These are phyloP conservation scores for Eumaeus atala DNA, from an alignment of 1,140 invertebrate species.

Conservation along the genomic window DNA sequence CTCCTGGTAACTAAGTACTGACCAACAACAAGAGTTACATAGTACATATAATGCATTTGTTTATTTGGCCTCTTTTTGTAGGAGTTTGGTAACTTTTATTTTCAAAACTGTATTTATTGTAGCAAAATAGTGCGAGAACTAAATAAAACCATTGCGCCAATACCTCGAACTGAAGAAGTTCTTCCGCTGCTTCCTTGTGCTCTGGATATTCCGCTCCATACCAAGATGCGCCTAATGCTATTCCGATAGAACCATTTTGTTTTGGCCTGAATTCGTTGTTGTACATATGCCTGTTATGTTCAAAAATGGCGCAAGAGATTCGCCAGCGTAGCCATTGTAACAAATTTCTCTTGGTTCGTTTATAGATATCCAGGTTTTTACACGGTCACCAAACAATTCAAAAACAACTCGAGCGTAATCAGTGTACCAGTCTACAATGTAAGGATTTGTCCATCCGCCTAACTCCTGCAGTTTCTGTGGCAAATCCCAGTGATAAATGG, in stretches of 20 bases:
- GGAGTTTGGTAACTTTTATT: no score
- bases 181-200: not conserved
- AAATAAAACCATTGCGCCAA: no score
- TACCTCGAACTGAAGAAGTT: slow-evolving; percentile 10
- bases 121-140: no score
- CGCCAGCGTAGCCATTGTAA: not conserved
- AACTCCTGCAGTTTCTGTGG: slow-evolving; percentile 10
- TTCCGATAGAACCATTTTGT: not conserved
- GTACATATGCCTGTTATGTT: slow-evolving; percentile 15
- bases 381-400: slow-evolving; percentile 15
- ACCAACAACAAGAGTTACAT: no score
- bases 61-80: no score
- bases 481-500: not conserved
- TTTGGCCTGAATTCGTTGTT: slow-evolving; percentile 8
- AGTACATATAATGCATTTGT: no score
- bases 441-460: slow-evolving; percentile 7
- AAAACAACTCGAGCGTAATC: slow-evolving; percentile 6
- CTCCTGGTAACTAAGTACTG: no score
- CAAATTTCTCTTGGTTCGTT: slow-evolving; percentile 11
- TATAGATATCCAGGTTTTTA: slow-evolving; percentile 16
- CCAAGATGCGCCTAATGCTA: not conserved
- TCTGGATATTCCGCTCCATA: not conserved
- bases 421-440: slow-evolving; percentile 6
- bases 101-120: no score
- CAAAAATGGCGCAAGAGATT: slow-evolving; percentile 2